Base-by-base conservation (phyloP, 2,797 vertebrate species). In the Sebastes trivittatus region DNA sequence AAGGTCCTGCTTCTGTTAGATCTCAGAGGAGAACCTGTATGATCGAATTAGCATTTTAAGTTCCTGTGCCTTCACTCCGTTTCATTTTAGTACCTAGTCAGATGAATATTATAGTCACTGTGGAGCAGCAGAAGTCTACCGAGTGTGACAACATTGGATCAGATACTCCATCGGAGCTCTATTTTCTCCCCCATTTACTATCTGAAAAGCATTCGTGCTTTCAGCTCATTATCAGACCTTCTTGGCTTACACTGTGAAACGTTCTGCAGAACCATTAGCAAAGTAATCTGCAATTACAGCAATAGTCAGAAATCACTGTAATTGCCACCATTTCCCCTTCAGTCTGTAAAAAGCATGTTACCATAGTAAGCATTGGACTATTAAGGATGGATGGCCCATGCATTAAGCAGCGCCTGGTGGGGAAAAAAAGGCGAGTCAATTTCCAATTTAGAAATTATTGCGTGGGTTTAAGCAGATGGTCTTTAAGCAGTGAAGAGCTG, bases 391-490 rank as follows among this genome's bases (percentile, higher is more conserved):
- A 90, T 88, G 76, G 80, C 34, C 78, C 38, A 3, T 81, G 84
- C 64, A 86, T 88, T 91, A 89, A 87, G 79, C 82, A 73, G 87
- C 1, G 81, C 76, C 83, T 84, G 71, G 71, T 89, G 69, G 36
- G 16, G 72, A 42, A 72, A 77, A 81, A 86, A 81, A 82, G 67
- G 64, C 46, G 75, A 89, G 89, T 90, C 89, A 91, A 93, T 94
- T 94, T 93, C 85, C 87, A 93, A 93, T 94, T 93, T 92, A 81
- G 78, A 87, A 85, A 90, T 88, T 70, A 91, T 83, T 87, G 83
- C 29, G 25, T 79, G 89, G 83, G 84, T 92, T 92, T 87, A 93
- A 89, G 90, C 81, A 87, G 89, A 91, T 89, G 91, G 84, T 88
- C 88, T 93, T 89, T 89, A 87, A 91, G 88, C 78, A 82, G 84